A percentile compares a stretch with the other conserved stretches of the same genome.
Evolutionary conservation across 2,888 invertebrate genomes (phyloP).

Genomic region (Thelaira solivaga): DNA sequence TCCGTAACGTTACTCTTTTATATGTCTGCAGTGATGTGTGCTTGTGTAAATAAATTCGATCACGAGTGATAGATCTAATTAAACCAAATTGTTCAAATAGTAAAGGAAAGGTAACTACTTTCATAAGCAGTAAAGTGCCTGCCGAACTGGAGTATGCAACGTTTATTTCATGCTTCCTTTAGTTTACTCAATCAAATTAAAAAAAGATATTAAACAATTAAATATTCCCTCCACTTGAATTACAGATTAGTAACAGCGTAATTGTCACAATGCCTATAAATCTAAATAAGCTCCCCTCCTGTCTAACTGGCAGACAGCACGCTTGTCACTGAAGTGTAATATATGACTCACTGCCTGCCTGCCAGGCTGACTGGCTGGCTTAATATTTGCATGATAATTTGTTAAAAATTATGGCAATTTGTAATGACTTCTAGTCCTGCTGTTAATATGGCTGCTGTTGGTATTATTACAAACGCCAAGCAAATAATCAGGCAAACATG

Average conservation of each 20-base stretch:
- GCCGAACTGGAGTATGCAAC: too few species aligned
- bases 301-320: not conserved
- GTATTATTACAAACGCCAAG: not conserved
- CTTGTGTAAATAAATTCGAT: too few species aligned
- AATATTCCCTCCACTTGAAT: too few species aligned
- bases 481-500: conserved; percentile 10
- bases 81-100: too few species aligned
- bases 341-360: conserved; percentile 25
- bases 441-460: not conserved
- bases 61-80: too few species aligned
- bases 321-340: not conserved
- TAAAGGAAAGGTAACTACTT: too few species aligned
- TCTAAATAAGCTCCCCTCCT: not conserved
- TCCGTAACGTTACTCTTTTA: too few species aligned
- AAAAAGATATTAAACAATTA: too few species aligned
- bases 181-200: too few species aligned
- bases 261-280: not conserved
- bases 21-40: too few species aligned
- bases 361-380: conserved; percentile 29
- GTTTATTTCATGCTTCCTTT: too few species aligned
- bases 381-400: conserved; percentile 43
- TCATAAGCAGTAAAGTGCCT: too few species aligned
- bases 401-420: conserved; percentile 38
- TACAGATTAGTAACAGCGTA: not conserved
- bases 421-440: not conserved